Evolutionary conservation across 2,888 invertebrate species (phyloP).

Genomic region (Maniola hyperantus): DNA sequence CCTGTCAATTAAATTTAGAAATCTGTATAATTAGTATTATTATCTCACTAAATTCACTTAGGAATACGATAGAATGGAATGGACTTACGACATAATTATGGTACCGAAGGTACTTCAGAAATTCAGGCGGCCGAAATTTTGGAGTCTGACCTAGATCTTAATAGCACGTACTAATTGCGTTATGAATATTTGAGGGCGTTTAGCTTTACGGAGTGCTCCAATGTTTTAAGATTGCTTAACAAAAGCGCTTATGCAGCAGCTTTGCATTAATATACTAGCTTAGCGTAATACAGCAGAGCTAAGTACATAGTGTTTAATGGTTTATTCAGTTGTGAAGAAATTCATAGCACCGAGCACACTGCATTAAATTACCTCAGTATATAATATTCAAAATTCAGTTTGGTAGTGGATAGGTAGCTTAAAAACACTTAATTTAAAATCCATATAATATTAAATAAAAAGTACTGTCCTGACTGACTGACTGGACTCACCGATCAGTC

Average conservation of each 20-base stretch:
- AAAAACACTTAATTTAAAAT: too few species aligned
- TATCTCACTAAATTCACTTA: not conserved
- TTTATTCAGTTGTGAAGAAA: not conserved
- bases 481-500: too few species aligned
- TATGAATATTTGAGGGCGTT: slow-evolving; percentile 34
- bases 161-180: slow-evolving; percentile 31
- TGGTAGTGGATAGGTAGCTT: too few species aligned
- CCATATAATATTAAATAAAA: too few species aligned
- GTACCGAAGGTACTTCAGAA: slow-evolving; percentile 7
- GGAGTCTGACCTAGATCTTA: slow-evolving; percentile 22
- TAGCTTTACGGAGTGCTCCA: slow-evolving; percentile 25
- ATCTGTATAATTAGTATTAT: too few species aligned
- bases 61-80: not conserved
- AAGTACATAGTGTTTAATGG: not conserved
- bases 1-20: too few species aligned
- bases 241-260: slow-evolving; percentile 21
- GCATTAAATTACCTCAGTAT: not conserved
- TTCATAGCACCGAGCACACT: not conserved
- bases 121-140: slow-evolving; percentile 15
- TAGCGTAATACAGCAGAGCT: not conserved
- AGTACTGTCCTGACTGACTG: too few species aligned
- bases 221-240: slow-evolving; percentile 29
- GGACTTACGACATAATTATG: not conserved
- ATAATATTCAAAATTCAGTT: not conserved
- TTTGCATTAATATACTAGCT: not conserved